phyloP scores from a whole-genome alignment of 2,797 vertebrate genomes.

The Psittacula derbiana region DNA sequence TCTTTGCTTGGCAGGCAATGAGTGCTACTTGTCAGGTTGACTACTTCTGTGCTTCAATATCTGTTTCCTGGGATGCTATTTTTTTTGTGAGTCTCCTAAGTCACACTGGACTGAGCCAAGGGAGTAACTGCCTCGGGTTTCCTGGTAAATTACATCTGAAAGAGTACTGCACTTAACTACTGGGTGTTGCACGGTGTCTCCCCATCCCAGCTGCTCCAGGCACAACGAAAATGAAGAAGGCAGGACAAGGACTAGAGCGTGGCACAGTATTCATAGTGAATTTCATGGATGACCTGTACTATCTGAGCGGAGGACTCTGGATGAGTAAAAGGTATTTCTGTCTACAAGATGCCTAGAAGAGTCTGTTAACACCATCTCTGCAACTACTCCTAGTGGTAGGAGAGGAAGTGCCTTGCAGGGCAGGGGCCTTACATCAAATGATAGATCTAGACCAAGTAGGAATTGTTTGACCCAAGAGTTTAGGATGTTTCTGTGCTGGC shows the following conservation, averaged over 20 bases:
- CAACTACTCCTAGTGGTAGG: not conserved
- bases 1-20: not conserved
- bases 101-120: not conserved
- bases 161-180: not conserved
- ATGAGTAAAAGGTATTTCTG: not conserved
- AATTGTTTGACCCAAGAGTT: not conserved
- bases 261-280: not conserved
- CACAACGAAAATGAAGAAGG: not conserved
- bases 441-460: not conserved
- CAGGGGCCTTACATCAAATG: not conserved
- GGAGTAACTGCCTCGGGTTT: not conserved
- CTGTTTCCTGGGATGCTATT: not conserved
- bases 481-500: not conserved
- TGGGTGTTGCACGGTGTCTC: not conserved
- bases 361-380: not conserved
- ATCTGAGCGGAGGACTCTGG: not conserved
- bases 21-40: not conserved
- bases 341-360: not conserved
- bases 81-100: not conserved
- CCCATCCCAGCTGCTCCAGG: not conserved
- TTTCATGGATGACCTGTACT: not conserved
- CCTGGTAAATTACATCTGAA: not conserved
- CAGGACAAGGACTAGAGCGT: not conserved
- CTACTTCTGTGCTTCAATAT: not conserved
- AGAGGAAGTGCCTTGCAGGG: not conserved